Conservation (phyloP, 2,888 invertebrate species). For the Patella caerulea region DNA sequence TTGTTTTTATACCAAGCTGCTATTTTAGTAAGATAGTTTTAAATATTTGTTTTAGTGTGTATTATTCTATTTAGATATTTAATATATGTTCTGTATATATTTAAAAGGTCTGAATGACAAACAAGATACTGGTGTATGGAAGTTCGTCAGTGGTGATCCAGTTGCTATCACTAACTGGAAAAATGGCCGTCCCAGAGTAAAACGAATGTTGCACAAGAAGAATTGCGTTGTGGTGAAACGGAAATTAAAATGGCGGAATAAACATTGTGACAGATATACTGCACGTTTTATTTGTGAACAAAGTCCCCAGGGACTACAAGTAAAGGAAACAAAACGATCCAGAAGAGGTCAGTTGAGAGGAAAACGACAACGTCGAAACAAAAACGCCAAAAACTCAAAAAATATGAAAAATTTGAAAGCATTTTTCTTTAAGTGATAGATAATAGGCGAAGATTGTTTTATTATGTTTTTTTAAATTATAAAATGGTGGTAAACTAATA, state of each 20-base stretch:
- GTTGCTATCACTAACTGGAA: slow-evolving; percentile 61
- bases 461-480: too few species aligned
- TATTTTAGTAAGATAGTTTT: too few species aligned
- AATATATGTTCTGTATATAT: too few species aligned
- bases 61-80: too few species aligned
- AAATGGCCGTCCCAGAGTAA: slow-evolving; percentile 53
- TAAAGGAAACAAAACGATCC: slow-evolving; percentile 15
- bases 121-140: slow-evolving; percentile 56
- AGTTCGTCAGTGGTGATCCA: slow-evolving; percentile 56
- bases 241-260: slow-evolving; percentile 63
- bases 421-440: slow-evolving; percentile 6
- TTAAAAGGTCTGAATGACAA: slow-evolving; percentile 63
- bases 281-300: slow-evolving; percentile 63
- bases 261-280: slow-evolving; percentile 61
- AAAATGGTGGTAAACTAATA: too few species aligned
- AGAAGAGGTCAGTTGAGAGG: slow-evolving; percentile 20
- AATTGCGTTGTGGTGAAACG: slow-evolving; percentile 67
- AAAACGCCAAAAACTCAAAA: slow-evolving; percentile 1
- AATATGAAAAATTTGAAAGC: background rate
- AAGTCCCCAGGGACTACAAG: slow-evolving; percentile 19
- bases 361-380: slow-evolving; percentile 7
- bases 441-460: too few species aligned
- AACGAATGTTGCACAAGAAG: slow-evolving; percentile 51
- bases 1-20: too few species aligned
- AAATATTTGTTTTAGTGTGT: too few species aligned